Percentiles rank a stretch among this genome's conserved stretches.
These are phyloP conservation scores for Montipora capitata DNA, from an alignment of 92 coral and sea anemone genomes.

Conservation along the genomic window DNA sequence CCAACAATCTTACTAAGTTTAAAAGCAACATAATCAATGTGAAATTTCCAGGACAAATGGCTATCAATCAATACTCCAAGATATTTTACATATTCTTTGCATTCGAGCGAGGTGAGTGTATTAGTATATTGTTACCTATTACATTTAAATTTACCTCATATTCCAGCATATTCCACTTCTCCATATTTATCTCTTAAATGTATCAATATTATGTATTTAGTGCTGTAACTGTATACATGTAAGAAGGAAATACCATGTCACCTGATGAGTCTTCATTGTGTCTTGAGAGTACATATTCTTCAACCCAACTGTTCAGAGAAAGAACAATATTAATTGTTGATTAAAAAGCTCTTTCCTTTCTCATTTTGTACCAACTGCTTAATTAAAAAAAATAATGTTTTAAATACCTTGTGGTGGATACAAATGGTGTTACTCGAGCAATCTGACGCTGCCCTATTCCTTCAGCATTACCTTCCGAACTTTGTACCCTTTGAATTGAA, in stretches of 20 bases:
- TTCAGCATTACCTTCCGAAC: background rate
- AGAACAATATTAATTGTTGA: background rate
- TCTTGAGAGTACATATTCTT: background rate
- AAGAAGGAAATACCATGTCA: background rate
- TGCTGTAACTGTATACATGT: background rate
- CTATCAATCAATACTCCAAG: too few species aligned
- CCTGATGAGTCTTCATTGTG: background rate
- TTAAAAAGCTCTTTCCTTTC: background rate
- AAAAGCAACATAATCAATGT: too few species aligned
- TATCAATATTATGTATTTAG: too few species aligned
- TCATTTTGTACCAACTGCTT: background rate
- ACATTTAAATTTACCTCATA: too few species aligned
- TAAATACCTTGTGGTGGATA: constrained; percentile 21
- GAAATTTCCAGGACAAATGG: too few species aligned
- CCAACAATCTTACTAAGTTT: too few species aligned
- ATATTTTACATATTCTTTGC: too few species aligned
- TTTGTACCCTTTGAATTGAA: background rate
- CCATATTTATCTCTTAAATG: too few species aligned
- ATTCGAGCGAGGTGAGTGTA: too few species aligned
- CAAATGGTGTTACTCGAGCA: constrained; percentile 51
- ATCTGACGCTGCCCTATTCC: constrained; percentile 34
- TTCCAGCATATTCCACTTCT: too few species aligned
- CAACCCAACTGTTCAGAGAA: background rate
- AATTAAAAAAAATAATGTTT: too few species aligned
- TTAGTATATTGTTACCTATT: too few species aligned